Evolutionary conservation across 2,888 invertebrate genomes (phyloP).

Genomic region (Nomada flava): DNA sequence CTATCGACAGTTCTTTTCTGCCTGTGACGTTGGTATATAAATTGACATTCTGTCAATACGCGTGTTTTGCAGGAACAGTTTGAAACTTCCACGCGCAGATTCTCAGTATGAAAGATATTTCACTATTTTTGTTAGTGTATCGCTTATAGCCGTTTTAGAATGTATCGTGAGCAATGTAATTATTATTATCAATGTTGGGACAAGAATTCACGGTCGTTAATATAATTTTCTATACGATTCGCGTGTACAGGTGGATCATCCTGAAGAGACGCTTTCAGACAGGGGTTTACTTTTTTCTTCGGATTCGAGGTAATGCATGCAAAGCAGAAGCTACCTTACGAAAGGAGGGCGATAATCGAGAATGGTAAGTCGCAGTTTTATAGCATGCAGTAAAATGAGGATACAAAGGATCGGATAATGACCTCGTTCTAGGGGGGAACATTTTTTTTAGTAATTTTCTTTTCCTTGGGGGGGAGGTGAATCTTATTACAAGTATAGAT

Average conservation of each 20-base stretch:
- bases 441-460: slow-evolving; percentile 4
- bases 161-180: no score
- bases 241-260: slow-evolving; percentile 23
- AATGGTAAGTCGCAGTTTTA: slow-evolving; percentile 40
- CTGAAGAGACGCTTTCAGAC: slow-evolving; percentile 21
- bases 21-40: slow-evolving; percentile 1
- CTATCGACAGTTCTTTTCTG: slow-evolving; percentile 8
- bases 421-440: background rate
- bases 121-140: no score
- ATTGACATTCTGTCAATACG: slow-evolving; percentile 6
- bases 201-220: background rate
- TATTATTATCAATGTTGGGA: no score
- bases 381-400: slow-evolving; percentile 3
- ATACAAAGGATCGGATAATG: background rate
- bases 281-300: slow-evolving; percentile 26
- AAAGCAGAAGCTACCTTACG: slow-evolving; percentile 41
- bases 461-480: background rate
- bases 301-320: slow-evolving; percentile 37
- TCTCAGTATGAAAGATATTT: background rate
- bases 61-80: background rate
- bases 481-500: background rate
- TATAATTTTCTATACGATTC: slow-evolving; percentile 1
- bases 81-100: background rate
- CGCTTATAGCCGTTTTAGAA: no score
- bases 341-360: slow-evolving; percentile 42